Conservation (phyloP, 2,888 invertebrate genomes). For the Lucinisca nassula region DNA sequence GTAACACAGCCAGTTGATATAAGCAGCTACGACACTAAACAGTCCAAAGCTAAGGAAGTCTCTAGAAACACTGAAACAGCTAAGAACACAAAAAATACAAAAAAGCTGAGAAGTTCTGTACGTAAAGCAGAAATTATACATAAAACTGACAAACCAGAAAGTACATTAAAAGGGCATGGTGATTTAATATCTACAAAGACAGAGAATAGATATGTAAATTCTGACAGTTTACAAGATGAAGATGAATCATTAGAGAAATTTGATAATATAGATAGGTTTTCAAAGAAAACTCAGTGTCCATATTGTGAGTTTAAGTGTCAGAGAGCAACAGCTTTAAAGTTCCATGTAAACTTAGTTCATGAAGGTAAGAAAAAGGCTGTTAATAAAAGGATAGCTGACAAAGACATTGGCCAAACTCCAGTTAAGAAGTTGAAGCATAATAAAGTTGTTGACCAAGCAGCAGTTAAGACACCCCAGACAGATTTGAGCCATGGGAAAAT, state of each 20-base stretch:
- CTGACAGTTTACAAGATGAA: no score
- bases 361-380: neutral
- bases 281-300: conserved; percentile 33
- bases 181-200: no score
- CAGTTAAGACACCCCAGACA: neutral
- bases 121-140: neutral
- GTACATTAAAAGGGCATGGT: no score
- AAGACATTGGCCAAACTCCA: neutral
- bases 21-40: neutral
- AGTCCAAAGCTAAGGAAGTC: neutral
- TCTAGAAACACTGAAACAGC: neutral
- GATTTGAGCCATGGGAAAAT: neutral
- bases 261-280: neutral
- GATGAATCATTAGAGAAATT: neutral
- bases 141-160: neutral
- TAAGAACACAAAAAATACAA: neutral
- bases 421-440: neutral
- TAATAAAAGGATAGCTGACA: neutral
- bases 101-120: no score
- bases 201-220: no score
- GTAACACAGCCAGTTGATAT: neutral
- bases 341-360: conserved; percentile 65
- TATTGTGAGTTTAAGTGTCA: conserved; percentile 54
- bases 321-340: conserved; percentile 59
- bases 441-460: neutral